Evolutionary conservation across 1,140 invertebrate species (phyloP).

Genomic region (Cydia pomonella): DNA sequence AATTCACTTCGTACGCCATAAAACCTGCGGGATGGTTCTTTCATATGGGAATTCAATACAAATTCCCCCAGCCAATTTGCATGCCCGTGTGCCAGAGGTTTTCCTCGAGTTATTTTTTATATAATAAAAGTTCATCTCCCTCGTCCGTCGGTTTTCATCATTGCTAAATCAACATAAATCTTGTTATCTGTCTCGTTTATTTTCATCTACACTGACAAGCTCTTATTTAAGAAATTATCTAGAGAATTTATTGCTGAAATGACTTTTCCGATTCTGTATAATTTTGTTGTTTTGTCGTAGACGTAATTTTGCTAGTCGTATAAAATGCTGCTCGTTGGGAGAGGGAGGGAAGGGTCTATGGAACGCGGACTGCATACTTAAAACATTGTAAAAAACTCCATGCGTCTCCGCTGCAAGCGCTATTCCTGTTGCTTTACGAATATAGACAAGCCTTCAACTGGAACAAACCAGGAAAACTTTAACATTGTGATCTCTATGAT

Average conservation of each 20-base stretch:
- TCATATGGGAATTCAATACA: constrained; percentile 43
- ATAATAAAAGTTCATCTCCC: constrained; percentile 41
- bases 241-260: constrained; percentile 27
- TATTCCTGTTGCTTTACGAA: background rate
- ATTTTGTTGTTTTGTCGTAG: constrained; percentile 31
- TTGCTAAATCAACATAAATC: constrained; percentile 38
- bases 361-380: constrained; percentile 64
- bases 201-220: constrained; percentile 24
- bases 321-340: constrained; percentile 65
- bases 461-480: background rate
- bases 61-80: constrained; percentile 51
- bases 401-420: constrained; percentile 34
- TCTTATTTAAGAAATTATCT: constrained; percentile 21
- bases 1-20: constrained; percentile 14
- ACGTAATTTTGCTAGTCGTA: constrained; percentile 43
- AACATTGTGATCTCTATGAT: background rate
- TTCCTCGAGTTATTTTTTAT: constrained; percentile 42
- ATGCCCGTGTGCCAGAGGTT: constrained; percentile 39
- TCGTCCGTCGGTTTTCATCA: constrained; percentile 37
- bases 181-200: constrained; percentile 21
- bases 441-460: background rate
- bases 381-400: constrained; percentile 61
- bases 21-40: background rate
- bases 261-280: constrained; percentile 20
- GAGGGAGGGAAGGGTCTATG: constrained; percentile 57